Percentiles rank a stretch among this genome's conserved stretches.
Evolutionary conservation across 2,797 vertebrate genomes (phyloP).

Genomic region (Steatocranus sp.): DNA sequence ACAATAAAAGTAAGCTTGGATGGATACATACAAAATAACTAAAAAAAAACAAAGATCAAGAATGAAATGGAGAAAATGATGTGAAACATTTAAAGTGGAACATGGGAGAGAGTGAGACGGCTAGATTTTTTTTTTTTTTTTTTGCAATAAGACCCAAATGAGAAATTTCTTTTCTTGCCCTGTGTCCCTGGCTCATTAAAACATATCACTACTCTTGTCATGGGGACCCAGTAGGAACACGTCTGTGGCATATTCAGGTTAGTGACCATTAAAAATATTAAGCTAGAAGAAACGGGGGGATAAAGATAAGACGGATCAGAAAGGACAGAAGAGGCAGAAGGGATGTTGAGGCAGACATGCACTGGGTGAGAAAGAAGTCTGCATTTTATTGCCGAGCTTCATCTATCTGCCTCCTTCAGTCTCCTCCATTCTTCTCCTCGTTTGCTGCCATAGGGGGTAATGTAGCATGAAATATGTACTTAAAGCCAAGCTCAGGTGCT

Average conservation of each 20-base stretch:
- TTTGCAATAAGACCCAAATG: slow-evolving; percentile 42
- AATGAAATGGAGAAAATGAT: slow-evolving; percentile 26
- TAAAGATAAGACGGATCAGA: slow-evolving; percentile 45
- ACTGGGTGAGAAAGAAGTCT: slow-evolving; percentile 7
- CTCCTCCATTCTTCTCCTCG: slow-evolving; percentile 15
- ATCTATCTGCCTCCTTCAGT: slow-evolving; percentile 4
- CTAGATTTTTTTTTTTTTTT: slow-evolving; percentile 18
- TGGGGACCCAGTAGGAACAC: slow-evolving; percentile 55
- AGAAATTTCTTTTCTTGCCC: slow-evolving; percentile 54
- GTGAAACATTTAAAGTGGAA: slow-evolving; percentile 27
- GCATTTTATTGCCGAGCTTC: slow-evolving; percentile 30
- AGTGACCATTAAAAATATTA: slow-evolving; percentile 61
- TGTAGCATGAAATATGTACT: slow-evolving; percentile 73
- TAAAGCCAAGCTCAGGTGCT: slow-evolving; percentile 57
- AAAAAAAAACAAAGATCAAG: not conserved
- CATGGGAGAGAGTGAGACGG: not conserved
- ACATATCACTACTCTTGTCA: slow-evolving; percentile 65
- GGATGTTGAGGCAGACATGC: slow-evolving; percentile 18
- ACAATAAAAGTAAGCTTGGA: not conserved
- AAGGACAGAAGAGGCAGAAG: slow-evolving; percentile 19
- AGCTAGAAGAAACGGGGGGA: slow-evolving; percentile 45
- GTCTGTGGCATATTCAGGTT: slow-evolving; percentile 56
- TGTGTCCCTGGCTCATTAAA: slow-evolving; percentile 67
- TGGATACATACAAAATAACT: not conserved
- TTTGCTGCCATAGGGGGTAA: slow-evolving; percentile 54